Evolutionary conservation across 2,888 invertebrate genomes (phyloP), one percentile per base, ranked within the genome.

Genomic region (Trichopoda pennipes): DNA sequence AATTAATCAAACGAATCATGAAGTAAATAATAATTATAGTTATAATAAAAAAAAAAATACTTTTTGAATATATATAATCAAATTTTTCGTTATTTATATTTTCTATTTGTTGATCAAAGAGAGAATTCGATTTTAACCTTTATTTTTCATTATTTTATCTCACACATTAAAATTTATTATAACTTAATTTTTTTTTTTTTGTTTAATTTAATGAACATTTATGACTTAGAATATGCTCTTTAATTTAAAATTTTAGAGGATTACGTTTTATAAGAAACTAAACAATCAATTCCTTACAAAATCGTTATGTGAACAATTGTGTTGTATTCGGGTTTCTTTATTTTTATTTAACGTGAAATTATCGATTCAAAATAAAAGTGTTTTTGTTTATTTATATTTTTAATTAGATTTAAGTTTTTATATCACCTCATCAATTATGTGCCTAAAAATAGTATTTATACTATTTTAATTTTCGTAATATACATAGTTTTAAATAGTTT

Each of bases 61-160:
- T n/a, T n/a, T n/a, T n/a, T n/a, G n/a, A n/a, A n/a, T 44, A 2
- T 3, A 14, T 44, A 44, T 16, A 44, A 44, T 28, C 8, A 28
- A 28, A 1, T 28, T 28, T 28, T 28, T 28, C 17, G 42, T 49
- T 44, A 51, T 51, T 72, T 61, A 17, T 21, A 42, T 47, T 64
- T 70, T 72, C 68, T 44, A 49, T 70, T 74, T 80, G 74, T 74
- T 66, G 68, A 77, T 44, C 80, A 79, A 81, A 79, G n/a, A 60
- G 70, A 69, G 73, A 78, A 60, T 73, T 81, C 79, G 69, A 76
- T 84, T 82, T 78, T 68, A 73, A 68, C 60, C 51, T 68, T 68
- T 63, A 53, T 76, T 68, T 60, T 81, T 60, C n/a, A 32, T 63
- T 64, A 66, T 64, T 38, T 21, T 17, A 21, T 28, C 16, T 44